Conservation (phyloP, 2,888 invertebrate genomes). For the Campoplex nolae region DNA sequence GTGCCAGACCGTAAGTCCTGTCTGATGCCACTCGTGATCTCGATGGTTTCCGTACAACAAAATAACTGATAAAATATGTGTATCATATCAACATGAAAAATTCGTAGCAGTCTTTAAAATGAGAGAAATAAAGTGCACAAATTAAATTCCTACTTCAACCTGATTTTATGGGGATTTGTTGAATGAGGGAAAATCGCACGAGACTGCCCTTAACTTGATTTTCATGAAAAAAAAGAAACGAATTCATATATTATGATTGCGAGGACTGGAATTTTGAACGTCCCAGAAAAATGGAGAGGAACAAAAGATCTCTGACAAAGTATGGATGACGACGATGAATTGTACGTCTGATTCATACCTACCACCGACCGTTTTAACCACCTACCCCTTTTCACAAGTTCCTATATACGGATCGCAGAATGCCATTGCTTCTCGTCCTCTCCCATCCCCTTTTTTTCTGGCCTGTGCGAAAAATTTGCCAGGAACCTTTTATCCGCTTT, state of each 20-base stretch:
- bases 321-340: conserved; percentile 51
- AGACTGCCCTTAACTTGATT: not conserved
- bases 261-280: not conserved
- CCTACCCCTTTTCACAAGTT: not conserved
- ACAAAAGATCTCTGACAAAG: conserved; percentile 41
- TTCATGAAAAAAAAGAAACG: not conserved
- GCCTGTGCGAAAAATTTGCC: conserved; percentile 21
- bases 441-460: not conserved
- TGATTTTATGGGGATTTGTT: not conserved
- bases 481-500: conserved; percentile 57
- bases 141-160: not conserved
- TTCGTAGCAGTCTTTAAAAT: not conserved
- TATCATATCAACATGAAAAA: not conserved
- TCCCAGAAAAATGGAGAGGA: conserved; percentile 8
- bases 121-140: not conserved
- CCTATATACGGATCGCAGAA: conserved; percentile 42
- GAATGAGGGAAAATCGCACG: not conserved
- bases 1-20: conserved; percentile 41
- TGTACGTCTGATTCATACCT: conserved; percentile 35
- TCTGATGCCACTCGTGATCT: conserved; percentile 20
- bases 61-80: not conserved
- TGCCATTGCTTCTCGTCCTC: conserved; percentile 42
- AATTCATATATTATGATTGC: not conserved
- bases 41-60: conserved; percentile 1
- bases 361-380: conserved; percentile 1